Conservation (phyloP, 2,113 vertebrate species). For the Mixornis gularis region DNA sequence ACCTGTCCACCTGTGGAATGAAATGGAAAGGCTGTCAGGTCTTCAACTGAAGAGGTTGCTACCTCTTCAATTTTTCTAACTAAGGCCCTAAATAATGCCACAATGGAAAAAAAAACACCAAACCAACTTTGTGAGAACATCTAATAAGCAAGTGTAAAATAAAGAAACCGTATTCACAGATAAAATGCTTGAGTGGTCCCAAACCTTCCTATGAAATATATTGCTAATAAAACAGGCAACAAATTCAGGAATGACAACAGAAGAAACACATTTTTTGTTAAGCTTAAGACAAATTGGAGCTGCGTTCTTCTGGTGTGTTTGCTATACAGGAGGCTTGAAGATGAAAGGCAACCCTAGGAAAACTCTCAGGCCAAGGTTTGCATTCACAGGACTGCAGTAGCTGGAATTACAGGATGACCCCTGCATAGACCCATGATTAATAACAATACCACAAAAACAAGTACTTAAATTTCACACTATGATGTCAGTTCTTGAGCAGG, state of each 20-base stretch:
- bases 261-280: neutral
- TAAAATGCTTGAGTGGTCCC: neutral
- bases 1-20: neutral
- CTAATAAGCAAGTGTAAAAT: neutral
- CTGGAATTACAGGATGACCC: conserved; percentile 21
- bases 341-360: neutral
- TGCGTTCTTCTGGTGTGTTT: neutral
- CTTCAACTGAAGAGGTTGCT: too few species aligned
- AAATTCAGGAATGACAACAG: neutral
- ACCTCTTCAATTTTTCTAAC: neutral
- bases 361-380: neutral
- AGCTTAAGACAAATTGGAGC: neutral
- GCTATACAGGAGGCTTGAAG: neutral
- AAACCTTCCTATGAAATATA: neutral
- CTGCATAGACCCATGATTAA: conserved; percentile 4
- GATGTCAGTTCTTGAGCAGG: conserved; percentile 3
- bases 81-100: neutral
- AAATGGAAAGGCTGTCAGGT: neutral
- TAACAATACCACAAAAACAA: conserved; percentile 25
- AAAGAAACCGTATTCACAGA: neutral
- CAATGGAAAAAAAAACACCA: too few species aligned
- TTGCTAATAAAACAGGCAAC: neutral
- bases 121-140: neutral
- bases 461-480: neutral
- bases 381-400: conserved; percentile 4